Base-by-base conservation (phyloP, 1,140 invertebrate species). In the Ceratoteleas bidentatus region DNA sequence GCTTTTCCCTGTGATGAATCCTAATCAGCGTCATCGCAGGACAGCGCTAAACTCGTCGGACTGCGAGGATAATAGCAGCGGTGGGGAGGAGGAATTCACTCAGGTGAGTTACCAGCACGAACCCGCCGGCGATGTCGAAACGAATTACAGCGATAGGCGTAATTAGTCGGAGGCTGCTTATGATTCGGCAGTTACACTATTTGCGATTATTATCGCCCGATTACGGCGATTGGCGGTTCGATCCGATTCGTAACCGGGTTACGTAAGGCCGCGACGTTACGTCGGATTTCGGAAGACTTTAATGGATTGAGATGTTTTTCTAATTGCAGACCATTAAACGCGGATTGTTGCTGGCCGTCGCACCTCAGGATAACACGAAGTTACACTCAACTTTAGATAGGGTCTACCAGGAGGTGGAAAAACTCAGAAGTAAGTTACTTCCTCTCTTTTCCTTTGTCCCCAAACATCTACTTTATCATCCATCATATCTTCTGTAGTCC, bases 301-400 rank as follows among this genome's bases (percentile, higher is more conserved):
- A 73, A 52, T 56, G 33, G n/a, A 66, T 74, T 64, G 50, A 38
- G 32, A 56, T 43, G 47, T 75, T 57, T 69, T 72, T 66, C 61
- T 57, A 45, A 62, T 81, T 70, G 8, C 65, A 91, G 91, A 88
- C 86, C 9, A 85, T 91, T 78, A 89, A 87, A 38, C 86, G 86
- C 49, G 86, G 89, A 70, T 74, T 90, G 45, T 83, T 88, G 38
- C 85, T 85, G 15, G 84, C 78, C 11, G 74, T 86, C 33, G 70
- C 75, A 15, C 84, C 89, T 14, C 88, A 89, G 64, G 84, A 87
- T 66, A 93, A 91, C 75, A 86, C 85, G 3, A 91, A 92, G 69
- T 85, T 94, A n/a, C 90, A 92, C 47, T 84, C 86, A 6, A 88
- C 92, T 7, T 75, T 94, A 38, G 92, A 93, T 79, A 91, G 93